Evolutionary conservation across 2,888 invertebrate genomes (phyloP).

Genomic region (Julus scanicus): DNA sequence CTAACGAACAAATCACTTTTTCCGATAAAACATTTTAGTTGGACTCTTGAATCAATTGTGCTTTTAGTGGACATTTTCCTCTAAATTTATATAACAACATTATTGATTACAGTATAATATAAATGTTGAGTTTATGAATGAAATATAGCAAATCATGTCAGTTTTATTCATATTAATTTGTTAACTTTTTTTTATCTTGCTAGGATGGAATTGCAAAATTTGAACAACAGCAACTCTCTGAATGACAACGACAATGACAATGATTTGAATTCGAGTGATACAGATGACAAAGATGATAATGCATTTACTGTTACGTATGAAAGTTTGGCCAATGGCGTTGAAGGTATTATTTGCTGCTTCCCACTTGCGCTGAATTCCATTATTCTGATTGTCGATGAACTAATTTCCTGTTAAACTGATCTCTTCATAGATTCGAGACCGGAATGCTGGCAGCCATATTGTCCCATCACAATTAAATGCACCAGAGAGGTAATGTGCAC

Average conservation of each 20-base stretch:
- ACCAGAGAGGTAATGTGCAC: slow-evolving; percentile 80
- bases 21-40: no score
- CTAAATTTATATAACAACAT: no score
- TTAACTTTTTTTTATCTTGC: neutral
- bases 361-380: neutral
- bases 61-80: no score
- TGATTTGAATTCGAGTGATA: neutral
- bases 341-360: neutral
- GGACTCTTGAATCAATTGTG: no score
- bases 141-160: no score
- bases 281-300: neutral
- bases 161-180: neutral
- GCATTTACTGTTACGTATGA: neutral
- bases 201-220: neutral
- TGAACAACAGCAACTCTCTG: neutral
- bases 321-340: neutral
- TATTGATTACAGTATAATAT: no score
- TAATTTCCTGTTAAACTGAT: neutral
- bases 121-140: no score
- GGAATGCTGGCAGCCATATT: slow-evolving; percentile 79
- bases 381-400: neutral
- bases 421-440: neutral
- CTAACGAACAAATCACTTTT: no score
- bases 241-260: neutral
- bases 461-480: slow-evolving; percentile 91